Evolutionary conservation across 2,797 vertebrate species (phyloP).

Genomic region (Halcyon leucocephala): DNA sequence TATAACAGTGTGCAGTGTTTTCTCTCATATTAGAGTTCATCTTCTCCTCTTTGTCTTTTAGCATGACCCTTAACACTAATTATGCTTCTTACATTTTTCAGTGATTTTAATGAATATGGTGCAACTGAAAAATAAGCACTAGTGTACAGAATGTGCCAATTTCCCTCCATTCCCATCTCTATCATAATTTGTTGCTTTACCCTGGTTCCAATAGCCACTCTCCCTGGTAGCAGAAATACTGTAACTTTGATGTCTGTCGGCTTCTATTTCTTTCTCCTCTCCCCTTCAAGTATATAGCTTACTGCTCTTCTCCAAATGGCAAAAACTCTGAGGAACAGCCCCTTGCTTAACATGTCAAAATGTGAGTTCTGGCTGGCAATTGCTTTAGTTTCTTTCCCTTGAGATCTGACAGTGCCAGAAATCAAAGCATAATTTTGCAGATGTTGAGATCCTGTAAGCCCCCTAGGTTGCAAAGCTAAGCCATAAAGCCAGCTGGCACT

Average conservation of each 20-base stretch:
- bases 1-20: neutral
- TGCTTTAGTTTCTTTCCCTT: constrained; percentile 67
- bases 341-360: constrained; percentile 75
- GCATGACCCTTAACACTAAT: neutral
- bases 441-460: constrained; percentile 70
- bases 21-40: neutral
- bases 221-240: constrained; percentile 71
- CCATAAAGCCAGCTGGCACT: constrained; percentile 64
- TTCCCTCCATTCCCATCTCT: constrained; percentile 42
- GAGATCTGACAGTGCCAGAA: constrained; percentile 66
- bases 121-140: constrained; percentile 16
- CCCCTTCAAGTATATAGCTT: neutral
- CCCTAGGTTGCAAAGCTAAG: constrained; percentile 65
- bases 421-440: constrained; percentile 74
- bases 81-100: neutral
- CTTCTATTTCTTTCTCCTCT: neutral
- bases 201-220: constrained; percentile 43
- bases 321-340: constrained; percentile 66
- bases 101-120: neutral
- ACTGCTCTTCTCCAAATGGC: constrained; percentile 61
- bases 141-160: neutral
- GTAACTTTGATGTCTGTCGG: constrained; percentile 47
- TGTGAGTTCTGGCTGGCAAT: constrained; percentile 73
- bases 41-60: neutral
- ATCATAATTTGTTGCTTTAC: constrained; percentile 66